phyloP scores from a whole-genome alignment of 2,113 vertebrate genomes.

The Oreocharis arfaki region DNA sequence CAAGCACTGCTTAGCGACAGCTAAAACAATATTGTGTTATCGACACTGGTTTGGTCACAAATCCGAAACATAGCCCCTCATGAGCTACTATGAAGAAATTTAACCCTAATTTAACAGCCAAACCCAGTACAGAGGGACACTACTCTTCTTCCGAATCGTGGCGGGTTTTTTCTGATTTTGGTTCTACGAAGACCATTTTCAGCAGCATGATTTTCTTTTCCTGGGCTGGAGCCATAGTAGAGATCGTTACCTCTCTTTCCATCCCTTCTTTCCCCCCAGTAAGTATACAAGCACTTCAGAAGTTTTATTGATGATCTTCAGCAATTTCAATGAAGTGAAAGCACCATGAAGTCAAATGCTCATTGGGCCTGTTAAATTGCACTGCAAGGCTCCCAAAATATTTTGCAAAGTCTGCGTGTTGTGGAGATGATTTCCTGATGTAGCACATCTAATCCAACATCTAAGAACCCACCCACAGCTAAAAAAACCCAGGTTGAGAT shows the following conservation, averaged over 20 bases:
- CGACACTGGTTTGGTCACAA: not conserved
- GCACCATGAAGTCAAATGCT: not conserved
- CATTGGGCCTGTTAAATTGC: not conserved
- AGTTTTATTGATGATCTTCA: not conserved
- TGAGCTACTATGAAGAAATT: not conserved
- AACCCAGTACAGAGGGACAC: not conserved
- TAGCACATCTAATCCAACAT: not conserved
- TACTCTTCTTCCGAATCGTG: not conserved
- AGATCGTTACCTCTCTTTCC: not conserved
- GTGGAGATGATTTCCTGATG: not conserved
- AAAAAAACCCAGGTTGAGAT: not conserved
- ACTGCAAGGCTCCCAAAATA: not conserved
- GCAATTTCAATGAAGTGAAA: not conserved
- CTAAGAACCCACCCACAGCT: not conserved
- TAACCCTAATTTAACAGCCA: not conserved
- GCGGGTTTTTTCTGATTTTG: not conserved
- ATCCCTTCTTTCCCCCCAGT: rapidly evolving
- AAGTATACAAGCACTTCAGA: not conserved
- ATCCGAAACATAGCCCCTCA: not conserved
- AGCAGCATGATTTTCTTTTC: not conserved
- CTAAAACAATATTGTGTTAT: not conserved
- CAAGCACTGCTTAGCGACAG: not conserved
- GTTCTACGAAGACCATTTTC: not conserved
- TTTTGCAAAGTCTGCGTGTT: not conserved
- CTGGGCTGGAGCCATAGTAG: not conserved